Percentiles rank a stretch among this genome's conserved stretches.
phyloP scores from a whole-genome alignment of 2,888 invertebrate genomes.

The Parelbella ahira region DNA sequence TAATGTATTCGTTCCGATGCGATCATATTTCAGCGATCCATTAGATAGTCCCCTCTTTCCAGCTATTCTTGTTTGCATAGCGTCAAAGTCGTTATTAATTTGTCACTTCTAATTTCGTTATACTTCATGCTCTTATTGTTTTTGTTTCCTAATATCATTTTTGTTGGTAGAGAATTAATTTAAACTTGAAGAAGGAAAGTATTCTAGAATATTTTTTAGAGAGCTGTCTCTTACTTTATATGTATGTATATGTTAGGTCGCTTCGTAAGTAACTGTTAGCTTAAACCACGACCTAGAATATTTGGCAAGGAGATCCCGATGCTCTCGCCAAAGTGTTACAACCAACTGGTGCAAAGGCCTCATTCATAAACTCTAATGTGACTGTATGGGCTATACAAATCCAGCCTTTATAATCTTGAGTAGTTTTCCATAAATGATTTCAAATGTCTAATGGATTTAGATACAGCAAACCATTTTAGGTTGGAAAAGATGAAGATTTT shows the following conservation, averaged over 20 bases:
- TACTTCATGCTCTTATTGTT: background rate
- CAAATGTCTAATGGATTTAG: too few species aligned
- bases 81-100: slow-evolving; percentile 25
- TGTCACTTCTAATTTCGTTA: slow-evolving; percentile 21
- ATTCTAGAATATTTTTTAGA: too few species aligned
- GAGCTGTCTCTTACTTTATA: too few species aligned
- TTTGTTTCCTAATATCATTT: too few species aligned
- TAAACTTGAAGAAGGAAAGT: too few species aligned
- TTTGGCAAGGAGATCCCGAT: slow-evolving; percentile 30
- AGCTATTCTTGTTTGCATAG: slow-evolving; percentile 25
- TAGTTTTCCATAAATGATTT: too few species aligned
- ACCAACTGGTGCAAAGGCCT: slow-evolving; percentile 29
- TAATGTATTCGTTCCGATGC: slow-evolving; percentile 60
- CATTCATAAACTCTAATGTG: slow-evolving; percentile 16
- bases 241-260: slow-evolving; percentile 2
- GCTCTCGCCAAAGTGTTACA: slow-evolving; percentile 29
- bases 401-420: too few species aligned
- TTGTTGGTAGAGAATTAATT: too few species aligned
- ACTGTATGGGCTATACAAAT: slow-evolving; percentile 15
- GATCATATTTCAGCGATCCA: slow-evolving; percentile 68
- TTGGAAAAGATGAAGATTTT: too few species aligned
- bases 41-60: slow-evolving; percentile 49
- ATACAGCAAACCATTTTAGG: too few species aligned
- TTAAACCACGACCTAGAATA: slow-evolving; percentile 28
- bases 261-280: slow-evolving; percentile 21